A percentile compares a stretch with the other conserved stretches of the same genome.
Conservation (phyloP, 2,797 vertebrate genomes). For the Pantherophis alleghaniensis region DNA sequence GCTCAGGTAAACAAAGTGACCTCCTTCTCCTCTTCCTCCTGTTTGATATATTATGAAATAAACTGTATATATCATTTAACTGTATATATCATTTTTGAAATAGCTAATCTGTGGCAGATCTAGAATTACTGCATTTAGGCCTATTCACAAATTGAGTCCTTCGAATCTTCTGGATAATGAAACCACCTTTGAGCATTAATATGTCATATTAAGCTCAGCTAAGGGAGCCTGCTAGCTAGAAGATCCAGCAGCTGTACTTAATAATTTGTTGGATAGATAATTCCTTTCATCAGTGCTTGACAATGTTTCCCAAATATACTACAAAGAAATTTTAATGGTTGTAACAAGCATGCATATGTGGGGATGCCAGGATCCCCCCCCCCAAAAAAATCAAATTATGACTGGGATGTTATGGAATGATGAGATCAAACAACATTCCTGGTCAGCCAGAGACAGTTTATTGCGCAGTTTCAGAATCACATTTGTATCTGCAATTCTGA, state of each 20-base stretch:
- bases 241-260: too few species aligned
- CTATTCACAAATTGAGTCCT: neutral
- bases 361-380: too few species aligned
- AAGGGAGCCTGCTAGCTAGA: too few species aligned
- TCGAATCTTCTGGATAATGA: neutral
- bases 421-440: too few species aligned
- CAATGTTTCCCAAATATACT: neutral
- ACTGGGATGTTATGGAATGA: too few species aligned
- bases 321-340: neutral
- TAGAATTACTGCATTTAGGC: neutral
- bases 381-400: too few species aligned
- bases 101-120: neutral
- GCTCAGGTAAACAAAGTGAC: slow-evolving; percentile 70
- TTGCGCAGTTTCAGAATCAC: too few species aligned
- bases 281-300: neutral
- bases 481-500: too few species aligned
- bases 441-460: too few species aligned
- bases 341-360: neutral
- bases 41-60: neutral
- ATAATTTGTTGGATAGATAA: neutral
- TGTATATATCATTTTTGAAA: neutral
- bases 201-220: neutral
- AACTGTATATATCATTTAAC: neutral
- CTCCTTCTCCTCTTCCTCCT: neutral
- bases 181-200: neutral